A percentile compares a stretch with the other conserved stretches of the same genome.
Conservation (phyloP, 2,113 vertebrate species). For the Piaya cayana region DNA sequence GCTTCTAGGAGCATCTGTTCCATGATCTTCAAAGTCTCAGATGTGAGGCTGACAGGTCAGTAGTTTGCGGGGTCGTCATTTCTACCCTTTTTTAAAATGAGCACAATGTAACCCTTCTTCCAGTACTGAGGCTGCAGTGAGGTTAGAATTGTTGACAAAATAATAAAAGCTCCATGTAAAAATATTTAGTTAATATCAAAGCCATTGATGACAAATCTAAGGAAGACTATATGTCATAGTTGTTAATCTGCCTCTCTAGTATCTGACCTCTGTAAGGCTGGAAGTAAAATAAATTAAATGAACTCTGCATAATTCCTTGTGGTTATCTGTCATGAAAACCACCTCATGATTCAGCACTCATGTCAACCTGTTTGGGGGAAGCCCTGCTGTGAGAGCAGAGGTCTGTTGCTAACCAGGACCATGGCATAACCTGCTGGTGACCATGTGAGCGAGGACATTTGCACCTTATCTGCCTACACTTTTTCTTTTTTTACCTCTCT, state of each 20-base stretch:
- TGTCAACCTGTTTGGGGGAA: neutral
- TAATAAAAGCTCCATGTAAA: conserved; percentile 32
- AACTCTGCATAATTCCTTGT: conserved; percentile 17
- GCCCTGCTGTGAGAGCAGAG: neutral
- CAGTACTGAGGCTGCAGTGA: neutral
- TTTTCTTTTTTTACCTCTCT: neutral
- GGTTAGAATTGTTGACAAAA: conserved; percentile 15
- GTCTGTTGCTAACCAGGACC: neutral
- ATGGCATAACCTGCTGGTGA: neutral
- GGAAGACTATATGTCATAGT: neutral
- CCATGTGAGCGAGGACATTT: neutral
- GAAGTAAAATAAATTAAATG: conserved; percentile 45
- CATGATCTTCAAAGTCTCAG: too few relatives aligned
- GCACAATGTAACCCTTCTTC: too few relatives aligned
- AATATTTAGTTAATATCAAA: conserved; percentile 10
- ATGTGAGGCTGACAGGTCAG: too few relatives aligned
- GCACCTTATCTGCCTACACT: neutral
- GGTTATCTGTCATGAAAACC: conserved; percentile 36
- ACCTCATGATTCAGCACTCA: neutral
- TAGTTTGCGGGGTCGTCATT: too few relatives aligned
- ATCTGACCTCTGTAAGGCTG: conserved; percentile 22
- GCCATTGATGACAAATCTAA: neutral
- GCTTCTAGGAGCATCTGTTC: too few relatives aligned
- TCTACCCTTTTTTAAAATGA: too few relatives aligned
- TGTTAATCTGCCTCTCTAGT: conserved; percentile 39